phyloP scores from a whole-genome alignment of 1,140 invertebrate genomes.

The Saccostrea echinata region DNA sequence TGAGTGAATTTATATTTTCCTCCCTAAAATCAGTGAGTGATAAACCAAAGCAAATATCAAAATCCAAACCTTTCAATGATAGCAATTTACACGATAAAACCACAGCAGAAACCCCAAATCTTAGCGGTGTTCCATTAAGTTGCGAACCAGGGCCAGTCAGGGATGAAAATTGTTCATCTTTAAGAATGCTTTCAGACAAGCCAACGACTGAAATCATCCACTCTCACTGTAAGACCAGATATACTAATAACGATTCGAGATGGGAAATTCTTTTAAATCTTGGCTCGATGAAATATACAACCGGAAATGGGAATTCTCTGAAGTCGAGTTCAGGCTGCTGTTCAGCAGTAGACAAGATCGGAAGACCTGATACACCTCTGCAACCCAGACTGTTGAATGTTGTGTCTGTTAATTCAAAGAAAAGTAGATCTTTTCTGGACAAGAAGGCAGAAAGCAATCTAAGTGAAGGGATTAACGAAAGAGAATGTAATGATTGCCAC shows the following conservation, averaged over 20 bases:
- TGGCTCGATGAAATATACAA: neutral
- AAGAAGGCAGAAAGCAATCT: neutral
- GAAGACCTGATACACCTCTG: neutral
- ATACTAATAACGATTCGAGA: neutral
- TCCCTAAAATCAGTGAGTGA: neutral
- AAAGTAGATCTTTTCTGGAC: neutral
- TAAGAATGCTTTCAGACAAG: neutral
- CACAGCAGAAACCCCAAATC: neutral
- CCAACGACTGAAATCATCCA: neutral
- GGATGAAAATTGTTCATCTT: neutral
- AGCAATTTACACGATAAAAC: neutral
- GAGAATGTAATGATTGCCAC: neutral
- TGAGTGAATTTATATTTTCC: neutral
- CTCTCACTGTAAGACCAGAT: neutral
- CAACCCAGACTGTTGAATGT: neutral
- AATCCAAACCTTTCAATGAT: neutral
- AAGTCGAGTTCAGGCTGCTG: neutral
- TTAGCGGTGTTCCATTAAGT: neutral
- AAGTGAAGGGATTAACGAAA: neutral
- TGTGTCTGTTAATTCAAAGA: neutral
- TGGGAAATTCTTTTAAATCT: neutral
- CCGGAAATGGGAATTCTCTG: neutral
- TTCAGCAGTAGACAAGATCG: neutral
- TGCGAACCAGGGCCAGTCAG: neutral
- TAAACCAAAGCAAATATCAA: neutral